These are phyloP conservation scores for Drosophila watanabei DNA, from an alignment of 1,140 invertebrate genomes.

Conservation along the genomic window DNA sequence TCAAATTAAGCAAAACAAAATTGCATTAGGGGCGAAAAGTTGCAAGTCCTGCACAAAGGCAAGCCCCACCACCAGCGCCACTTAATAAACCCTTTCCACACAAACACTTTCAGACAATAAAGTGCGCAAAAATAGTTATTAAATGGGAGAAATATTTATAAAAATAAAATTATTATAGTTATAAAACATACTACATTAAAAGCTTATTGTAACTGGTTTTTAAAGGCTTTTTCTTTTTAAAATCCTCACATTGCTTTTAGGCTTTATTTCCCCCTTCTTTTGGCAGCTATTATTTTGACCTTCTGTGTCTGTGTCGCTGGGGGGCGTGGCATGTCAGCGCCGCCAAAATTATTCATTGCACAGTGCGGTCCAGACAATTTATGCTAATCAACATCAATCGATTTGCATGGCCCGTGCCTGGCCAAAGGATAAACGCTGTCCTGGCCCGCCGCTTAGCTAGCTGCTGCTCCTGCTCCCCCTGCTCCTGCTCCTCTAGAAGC, in stretches of 20 bases:
- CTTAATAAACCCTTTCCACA: slow-evolving; percentile 20
- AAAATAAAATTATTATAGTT: neutral
- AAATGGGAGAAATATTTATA: neutral
- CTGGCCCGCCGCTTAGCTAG: neutral
- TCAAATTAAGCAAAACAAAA: slow-evolving; percentile 84
- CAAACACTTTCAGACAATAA: neutral
- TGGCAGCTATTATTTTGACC: neutral
- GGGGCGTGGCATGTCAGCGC: slow-evolving; percentile 56
- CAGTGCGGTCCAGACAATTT: slow-evolving; percentile 84
- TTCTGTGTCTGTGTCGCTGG: neutral
- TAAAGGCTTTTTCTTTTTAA: neutral
- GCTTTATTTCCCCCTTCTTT: neutral
- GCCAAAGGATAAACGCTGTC: slow-evolving; percentile 62
- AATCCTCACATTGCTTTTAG: neutral
- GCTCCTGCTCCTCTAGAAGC: neutral
- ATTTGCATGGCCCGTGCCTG: slow-evolving; percentile 71
- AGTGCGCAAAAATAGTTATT: neutral
- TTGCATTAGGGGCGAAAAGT: slow-evolving; percentile 77
- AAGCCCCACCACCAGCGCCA: neutral
- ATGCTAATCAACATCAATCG: slow-evolving; percentile 85
- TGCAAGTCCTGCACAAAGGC: slow-evolving; percentile 48
- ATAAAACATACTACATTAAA: neutral
- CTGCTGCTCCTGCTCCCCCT: neutral
- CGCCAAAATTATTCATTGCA: slow-evolving; percentile 83
- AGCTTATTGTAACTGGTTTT: neutral